Conservation (phyloP, 1,140 invertebrate genomes). For the Limonius californicus region DNA sequence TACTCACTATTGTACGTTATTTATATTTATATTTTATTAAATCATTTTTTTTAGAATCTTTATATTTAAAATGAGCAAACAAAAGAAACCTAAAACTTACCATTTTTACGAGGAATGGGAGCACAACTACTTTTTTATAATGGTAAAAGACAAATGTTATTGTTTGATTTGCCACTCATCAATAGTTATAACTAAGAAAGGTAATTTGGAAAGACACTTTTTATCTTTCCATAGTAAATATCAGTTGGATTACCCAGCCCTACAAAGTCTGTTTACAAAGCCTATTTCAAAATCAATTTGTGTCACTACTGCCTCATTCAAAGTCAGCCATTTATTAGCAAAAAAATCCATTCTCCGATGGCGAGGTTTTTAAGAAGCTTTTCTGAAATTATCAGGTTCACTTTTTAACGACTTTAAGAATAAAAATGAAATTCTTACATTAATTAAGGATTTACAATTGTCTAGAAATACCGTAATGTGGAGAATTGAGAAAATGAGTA, state of each 20-base stretch:
- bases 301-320: conserved; percentile 34
- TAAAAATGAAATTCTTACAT: conserved; percentile 28
- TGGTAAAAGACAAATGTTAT: conserved; percentile 34
- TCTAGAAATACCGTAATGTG: no score
- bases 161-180: conserved; percentile 33
- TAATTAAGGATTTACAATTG: conserved; percentile 20
- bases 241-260: conserved; percentile 34
- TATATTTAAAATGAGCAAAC: conserved; percentile 17
- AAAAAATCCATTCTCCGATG: conserved; percentile 38
- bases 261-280: no score
- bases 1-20: not conserved
- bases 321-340: conserved; percentile 36
- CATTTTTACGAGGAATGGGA: conserved; percentile 29
- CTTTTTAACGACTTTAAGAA: conserved; percentile 35
- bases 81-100: conserved; percentile 26
- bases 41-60: conserved; percentile 18
- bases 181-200: conserved; percentile 32
- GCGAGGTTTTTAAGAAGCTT: conserved; percentile 34
- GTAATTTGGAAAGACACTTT: conserved; percentile 36
- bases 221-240: conserved; percentile 37
- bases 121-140: conserved; percentile 36
- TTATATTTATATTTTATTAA: no score
- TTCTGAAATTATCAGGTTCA: conserved; percentile 23
- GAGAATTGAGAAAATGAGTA: conserved; percentile 27
- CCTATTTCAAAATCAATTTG: conserved; percentile 31